phyloP scores from a whole-genome alignment of 2,888 invertebrate genomes.

The Schrankia costaestrigalis region DNA sequence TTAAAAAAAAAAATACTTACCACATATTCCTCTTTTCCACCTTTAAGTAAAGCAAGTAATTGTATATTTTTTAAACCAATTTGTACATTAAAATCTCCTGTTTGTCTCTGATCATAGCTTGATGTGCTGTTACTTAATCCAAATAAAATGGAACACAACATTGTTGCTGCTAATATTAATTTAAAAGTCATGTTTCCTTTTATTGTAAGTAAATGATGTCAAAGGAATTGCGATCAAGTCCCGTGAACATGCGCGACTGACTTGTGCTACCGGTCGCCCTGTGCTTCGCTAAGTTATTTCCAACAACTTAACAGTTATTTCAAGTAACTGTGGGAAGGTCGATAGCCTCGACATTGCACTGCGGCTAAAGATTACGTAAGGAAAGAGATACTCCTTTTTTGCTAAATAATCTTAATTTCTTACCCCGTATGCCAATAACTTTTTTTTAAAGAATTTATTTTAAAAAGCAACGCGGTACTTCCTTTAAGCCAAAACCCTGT shows the following conservation, averaged over 20 bases:
- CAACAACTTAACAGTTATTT: slow-evolving; percentile 77
- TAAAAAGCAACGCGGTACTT: too few relatives aligned
- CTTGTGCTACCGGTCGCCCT: slow-evolving; percentile 48
- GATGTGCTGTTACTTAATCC: slow-evolving; percentile 38
- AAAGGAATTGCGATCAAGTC: slow-evolving; percentile 47
- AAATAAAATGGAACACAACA: slow-evolving; percentile 32
- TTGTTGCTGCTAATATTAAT: slow-evolving; percentile 23
- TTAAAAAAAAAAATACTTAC: slow-evolving; percentile 54
- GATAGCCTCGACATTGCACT: slow-evolving; percentile 70
- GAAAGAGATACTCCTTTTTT: slow-evolving; percentile 45
- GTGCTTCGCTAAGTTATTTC: slow-evolving; percentile 69
- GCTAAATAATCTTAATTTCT: too few relatives aligned
- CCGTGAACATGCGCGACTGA: slow-evolving; percentile 56
- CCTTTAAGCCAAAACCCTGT: too few relatives aligned
- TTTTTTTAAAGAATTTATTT: too few relatives aligned
- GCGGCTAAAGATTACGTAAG: slow-evolving; percentile 66
- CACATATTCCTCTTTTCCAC: slow-evolving; percentile 82
- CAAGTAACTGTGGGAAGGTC: slow-evolving; percentile 76
- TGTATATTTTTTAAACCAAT: slow-evolving; percentile 89
- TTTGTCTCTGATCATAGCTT: slow-evolving; percentile 86
- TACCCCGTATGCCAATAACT: too few relatives aligned
- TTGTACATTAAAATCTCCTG: slow-evolving; percentile 89
- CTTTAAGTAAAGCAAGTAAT: slow-evolving; percentile 84
- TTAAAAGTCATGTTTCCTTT: slow-evolving; percentile 34
- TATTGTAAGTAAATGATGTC: slow-evolving; percentile 9